Base-by-base conservation (phyloP, 2,888 invertebrate genomes). In the Sinotaia quadrata region DNA sequence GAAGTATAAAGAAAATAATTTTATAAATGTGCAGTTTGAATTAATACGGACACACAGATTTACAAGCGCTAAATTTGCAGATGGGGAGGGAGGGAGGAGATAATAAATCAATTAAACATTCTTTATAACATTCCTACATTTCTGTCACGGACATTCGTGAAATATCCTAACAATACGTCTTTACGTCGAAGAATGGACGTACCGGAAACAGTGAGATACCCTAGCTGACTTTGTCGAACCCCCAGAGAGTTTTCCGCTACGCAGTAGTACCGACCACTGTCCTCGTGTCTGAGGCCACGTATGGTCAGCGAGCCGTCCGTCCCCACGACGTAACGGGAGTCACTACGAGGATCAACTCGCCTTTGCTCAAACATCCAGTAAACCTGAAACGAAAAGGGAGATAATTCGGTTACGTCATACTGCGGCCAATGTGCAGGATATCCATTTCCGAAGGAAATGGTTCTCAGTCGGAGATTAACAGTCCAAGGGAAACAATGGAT, bases 241-340 rank as follows among this genome's bases (percentile, higher is more conserved):
- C 33, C 62, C 15, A 60, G 59, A 27, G 34, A 21, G 68, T 73
- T 75, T 33, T 67, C 58, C 10, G 72, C 75, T n/a, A 68, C 54
- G 36, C 75, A 75, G 52, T 34, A 59, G 61, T 72, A 75, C 4
- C n/a, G 29, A 0, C 75, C 75, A n/a, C 67, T 52, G 54, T 75
- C 75, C 8, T 37, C 37, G 15, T n/a, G 12, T 36, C 51, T 27
- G 15, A 69, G 69, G 31, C 34, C 37, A 10, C 41, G 52, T 21
- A 75, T 61, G 4, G 34, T 56, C 47, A 75, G 68, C 29, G 67
- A 60, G 18, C 72, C 71, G 15, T 72, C 65, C 8, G 27, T 44
- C 24, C 33, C 47, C 34, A 72, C 36, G 27, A 36, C 34, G 33
- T 68, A 69, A n/a, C 67, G 67, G 2, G 27, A 8, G 36, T 57